Base-by-base conservation (phyloP, 2,888 invertebrate genomes). In the Tiphia femorata region DNA sequence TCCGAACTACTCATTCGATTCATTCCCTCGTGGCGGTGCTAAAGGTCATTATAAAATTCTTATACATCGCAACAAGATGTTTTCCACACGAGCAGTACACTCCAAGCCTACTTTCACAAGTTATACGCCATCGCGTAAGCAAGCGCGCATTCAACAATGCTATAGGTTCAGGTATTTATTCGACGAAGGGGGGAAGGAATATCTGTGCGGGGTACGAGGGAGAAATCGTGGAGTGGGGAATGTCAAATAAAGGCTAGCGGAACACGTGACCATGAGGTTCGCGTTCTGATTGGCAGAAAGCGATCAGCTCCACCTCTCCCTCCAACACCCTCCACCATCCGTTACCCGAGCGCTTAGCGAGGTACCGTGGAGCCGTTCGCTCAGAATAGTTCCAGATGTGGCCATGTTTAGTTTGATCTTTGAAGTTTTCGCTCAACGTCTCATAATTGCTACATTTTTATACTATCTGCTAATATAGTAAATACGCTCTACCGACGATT, bases 351-450 rank as follows among this genome's bases (percentile, higher is more conserved):
- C 51, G 62, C 55, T 51, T 53, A 62, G 61, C 63, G 60, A 63
- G 60, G 64, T 67, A 58, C 57, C 67, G 67, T 60, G 67, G 70
- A 62, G 49, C 58, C 62, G 67, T 66, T 74, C 67, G 72, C 73
- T 81, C 82, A 82, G 82, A 82, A 82, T 75, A 82, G 82, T 82
- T 82, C 80, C 82, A 82, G 82, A 80, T 82, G 82, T 82, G 82
- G 81, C 81, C 79, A 82, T 82, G 82, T 82, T 81, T 80, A 82
- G 81, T 82, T 81, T 79, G 76, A 80, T 78, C 76, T 80, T 77
- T 79, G 76, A 82, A 81, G 79, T 81, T 81, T 70, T 77, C 75
- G 76, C 77, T 78, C 72, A 70, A 61, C 67, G 71, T 65, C 71
- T 65, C 59, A 67, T 63, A 63, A 70, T 64, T 70, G 67, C 70